Evolutionary conservation across 1,140 invertebrate genomes (phyloP).

Genomic region (Brachionus plicatilis): DNA sequence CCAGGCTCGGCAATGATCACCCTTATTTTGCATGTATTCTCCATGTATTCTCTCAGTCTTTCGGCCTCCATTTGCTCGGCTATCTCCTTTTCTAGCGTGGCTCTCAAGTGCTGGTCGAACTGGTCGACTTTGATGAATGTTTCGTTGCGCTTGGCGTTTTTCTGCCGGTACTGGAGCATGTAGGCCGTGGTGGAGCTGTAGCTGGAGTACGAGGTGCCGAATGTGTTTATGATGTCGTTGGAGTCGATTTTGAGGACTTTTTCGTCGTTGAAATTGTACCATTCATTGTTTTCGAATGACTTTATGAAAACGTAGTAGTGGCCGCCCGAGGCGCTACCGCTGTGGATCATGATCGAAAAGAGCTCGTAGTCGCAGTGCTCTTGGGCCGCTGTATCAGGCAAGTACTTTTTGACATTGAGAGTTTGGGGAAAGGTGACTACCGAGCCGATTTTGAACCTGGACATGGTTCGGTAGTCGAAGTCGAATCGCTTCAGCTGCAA

Average conservation of each 20-base stretch:
- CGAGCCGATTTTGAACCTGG: conserved; percentile 98
- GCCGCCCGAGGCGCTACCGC: conserved; percentile 80
- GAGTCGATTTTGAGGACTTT: conserved; percentile 54
- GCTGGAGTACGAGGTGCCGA: conserved; percentile 39
- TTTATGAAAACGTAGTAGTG: conserved; percentile 92
- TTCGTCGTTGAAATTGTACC: conserved; percentile 63
- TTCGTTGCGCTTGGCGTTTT: conserved; percentile 67
- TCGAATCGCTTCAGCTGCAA: conserved; percentile 97
- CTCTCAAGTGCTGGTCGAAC: conserved; percentile 70
- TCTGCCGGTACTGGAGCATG: conserved; percentile 83
- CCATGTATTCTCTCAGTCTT: conserved; percentile 59
- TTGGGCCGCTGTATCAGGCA: conserved; percentile 66
- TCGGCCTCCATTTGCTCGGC: conserved; percentile 66
- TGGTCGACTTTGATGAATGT: conserved; percentile 64
- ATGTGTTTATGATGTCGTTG: conserved; percentile 35
- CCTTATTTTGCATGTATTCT: conserved; percentile 61
- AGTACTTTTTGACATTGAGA: conserved; percentile 75
- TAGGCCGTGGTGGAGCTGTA: conserved; percentile 81
- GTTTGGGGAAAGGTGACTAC: conserved; percentile 85
- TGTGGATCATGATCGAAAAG: conserved; percentile 93
- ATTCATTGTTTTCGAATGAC: conserved; percentile 59
- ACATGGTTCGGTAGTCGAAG: conserved; percentile 90
- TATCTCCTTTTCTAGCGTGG: conserved; percentile 62
- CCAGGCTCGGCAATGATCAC: conserved; percentile 10
- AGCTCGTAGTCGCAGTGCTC: conserved; percentile 81